Evolutionary conservation across 2,797 vertebrate species (phyloP).

Genomic region (Bradypodion pumilum): DNA sequence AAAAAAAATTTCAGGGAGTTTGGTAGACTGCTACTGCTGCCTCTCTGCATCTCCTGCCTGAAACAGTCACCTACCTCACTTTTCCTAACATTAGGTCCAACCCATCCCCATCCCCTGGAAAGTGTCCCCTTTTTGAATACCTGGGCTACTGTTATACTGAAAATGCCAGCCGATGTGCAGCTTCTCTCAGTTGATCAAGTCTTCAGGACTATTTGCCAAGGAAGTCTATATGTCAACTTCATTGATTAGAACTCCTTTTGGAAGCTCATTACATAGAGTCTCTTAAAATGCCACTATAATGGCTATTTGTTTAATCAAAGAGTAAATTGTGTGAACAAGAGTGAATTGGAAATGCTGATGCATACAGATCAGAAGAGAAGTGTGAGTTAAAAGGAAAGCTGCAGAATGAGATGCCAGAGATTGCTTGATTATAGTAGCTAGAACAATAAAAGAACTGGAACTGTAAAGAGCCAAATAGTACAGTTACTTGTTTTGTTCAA

Average conservation of each 20-base stretch:
- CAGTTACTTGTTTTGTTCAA: no score
- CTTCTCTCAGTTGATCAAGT: not conserved
- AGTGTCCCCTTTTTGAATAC: not conserved
- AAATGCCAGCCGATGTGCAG: not conserved
- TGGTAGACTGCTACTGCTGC: not conserved
- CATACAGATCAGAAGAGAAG: not conserved
- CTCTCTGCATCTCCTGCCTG: not conserved
- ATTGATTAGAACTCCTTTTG: not conserved
- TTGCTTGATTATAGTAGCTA: no score
- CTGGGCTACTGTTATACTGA: not conserved
- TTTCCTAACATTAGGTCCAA: no score
- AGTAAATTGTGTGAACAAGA: constrained; percentile 22
- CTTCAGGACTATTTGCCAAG: not conserved
- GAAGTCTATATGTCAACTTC: not conserved
- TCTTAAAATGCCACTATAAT: constrained; percentile 35
- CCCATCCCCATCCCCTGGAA: not conserved
- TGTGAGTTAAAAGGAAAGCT: constrained; percentile 34
- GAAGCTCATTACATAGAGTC: constrained; percentile 41
- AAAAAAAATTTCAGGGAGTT: not conserved
- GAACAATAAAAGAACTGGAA: constrained; percentile 9
- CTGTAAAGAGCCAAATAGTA: no score
- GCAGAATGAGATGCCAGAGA: constrained; percentile 24
- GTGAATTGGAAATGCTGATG: constrained; percentile 21
- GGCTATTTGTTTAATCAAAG: constrained; percentile 25
- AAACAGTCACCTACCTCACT: not conserved